Base-by-base conservation (phyloP, 2,888 invertebrate species). In the Lasioglossum vierecki region DNA sequence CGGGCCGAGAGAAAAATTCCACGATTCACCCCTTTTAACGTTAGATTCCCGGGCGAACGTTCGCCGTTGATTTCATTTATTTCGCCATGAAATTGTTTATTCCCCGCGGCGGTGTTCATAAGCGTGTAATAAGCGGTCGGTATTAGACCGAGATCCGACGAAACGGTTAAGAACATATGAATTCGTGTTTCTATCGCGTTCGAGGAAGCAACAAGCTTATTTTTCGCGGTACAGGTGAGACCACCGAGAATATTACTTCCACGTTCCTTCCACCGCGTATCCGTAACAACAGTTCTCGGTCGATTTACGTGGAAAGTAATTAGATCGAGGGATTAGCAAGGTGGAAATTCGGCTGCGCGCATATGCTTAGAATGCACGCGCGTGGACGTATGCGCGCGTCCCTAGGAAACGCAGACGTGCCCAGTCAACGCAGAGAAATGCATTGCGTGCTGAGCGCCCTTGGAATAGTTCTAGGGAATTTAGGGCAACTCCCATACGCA, bases 401-500 rank as follows among this genome's bases (percentile, higher is more conserved):
- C 35, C 70, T 60, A 73, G 11, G 75, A 73, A 79, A 75, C 44
- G 66, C 74, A 49, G 71, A 76, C 80, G 63, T 76, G 60, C 79
- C 80, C 79, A 72, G 44, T 75, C 73, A 53, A 74, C 76, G 49
- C 71, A 49, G 75, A 79, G 87, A 79, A 68, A 30, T 72, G 87
- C 76, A 78, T 87, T 66, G 78, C 81, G 53, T 49, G 84, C 75
- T 74, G 78, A 86, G 86, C 86, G 81, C 77, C 86, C 79, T 83
- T 84, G 79, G 84, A 77, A 80, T 87, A 84, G 90, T 85, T 77
- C 68, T 75, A 66, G 81, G 82, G 82, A 85, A 87, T 90, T 80
- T 81, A 73, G 88, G 78, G 77, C 85, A 76, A 79, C 60, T 83
- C 78, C 72, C 73, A 35, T 82, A 85, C 87, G 84, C 81, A 76